Evolutionary conservation across 2,113 vertebrate species (phyloP).

Genomic region (Chrysochloris asiatica): DNA sequence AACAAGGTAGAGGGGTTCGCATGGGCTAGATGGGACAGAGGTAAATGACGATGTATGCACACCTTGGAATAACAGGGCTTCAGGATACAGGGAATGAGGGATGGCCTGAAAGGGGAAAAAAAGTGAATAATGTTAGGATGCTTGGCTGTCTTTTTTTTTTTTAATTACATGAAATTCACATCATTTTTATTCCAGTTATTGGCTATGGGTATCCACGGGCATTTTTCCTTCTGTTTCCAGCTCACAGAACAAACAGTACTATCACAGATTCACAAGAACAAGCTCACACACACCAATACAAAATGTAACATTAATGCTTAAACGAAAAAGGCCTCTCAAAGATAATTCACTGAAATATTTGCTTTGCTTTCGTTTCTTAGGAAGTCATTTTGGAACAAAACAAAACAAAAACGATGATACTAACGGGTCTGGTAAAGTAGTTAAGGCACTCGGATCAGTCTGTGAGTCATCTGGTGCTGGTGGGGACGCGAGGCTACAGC

Average conservation of each 20-base stretch:
- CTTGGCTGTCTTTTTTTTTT: too few relatives aligned
- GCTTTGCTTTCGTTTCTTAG: constrained; percentile 76
- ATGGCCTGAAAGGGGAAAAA: too few relatives aligned
- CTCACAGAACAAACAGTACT: constrained; percentile 85
- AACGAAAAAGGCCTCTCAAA: constrained; percentile 85
- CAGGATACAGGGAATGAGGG: too few relatives aligned
- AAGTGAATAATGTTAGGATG: too few relatives aligned
- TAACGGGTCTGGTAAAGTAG: constrained; percentile 92
- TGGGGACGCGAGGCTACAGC: constrained; percentile 83
- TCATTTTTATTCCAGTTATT: constrained; percentile 89
- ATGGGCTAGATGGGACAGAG: too few relatives aligned
- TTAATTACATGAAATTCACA: constrained; percentile 81
- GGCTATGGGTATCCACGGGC: constrained; percentile 82
- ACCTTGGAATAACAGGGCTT: too few relatives aligned
- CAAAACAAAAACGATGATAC: constrained; percentile 84
- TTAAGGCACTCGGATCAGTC: constrained; percentile 94
- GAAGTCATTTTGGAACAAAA: constrained; percentile 81
- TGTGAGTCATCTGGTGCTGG: constrained; percentile 77
- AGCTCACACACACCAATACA: constrained; percentile 84
- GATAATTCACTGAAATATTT: constrained; percentile 90
- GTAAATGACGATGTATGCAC: too few relatives aligned
- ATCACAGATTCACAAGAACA: constrained; percentile 86
- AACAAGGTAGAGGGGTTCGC: too few relatives aligned
- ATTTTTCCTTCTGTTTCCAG: constrained; percentile 81
- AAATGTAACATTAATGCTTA: constrained; percentile 88